Base-by-base conservation (phyloP, 2,888 invertebrate species). In the Cephus pygmeus region DNA sequence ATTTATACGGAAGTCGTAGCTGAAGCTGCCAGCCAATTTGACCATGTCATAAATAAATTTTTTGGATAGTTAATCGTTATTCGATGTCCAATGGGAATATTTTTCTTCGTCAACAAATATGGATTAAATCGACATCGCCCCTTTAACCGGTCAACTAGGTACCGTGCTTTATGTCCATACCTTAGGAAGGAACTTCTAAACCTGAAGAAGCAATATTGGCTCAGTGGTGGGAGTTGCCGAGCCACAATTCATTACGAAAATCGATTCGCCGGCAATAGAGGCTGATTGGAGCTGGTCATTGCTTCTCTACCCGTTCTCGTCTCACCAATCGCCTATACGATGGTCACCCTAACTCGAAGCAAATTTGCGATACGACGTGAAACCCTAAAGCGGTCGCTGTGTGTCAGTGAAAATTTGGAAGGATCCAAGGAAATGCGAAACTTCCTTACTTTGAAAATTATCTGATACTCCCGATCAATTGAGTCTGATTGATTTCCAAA, bases 221-320 rank as follows among this genome's bases (percentile, higher is more conserved):
- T 83, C 84, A 83, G 75, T 76, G 80, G 71, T 81, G 81, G 82
- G 83, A 83, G 85, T 86, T 83, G 84, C 82, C 81, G 84, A 83
- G 86, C 87, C 88, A 89, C 89, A 88, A 89, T 89, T 89, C 89
- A 89, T 89, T 89, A 89, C 88, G 87, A 87, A 88, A 89, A 89
- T 89, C 89, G 88, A 88, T 89, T 86, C 85, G 84, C 78, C 80
- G 82, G 86, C 86, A 87, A 87, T 87, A 85, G 85, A 82, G 83
- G 85, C 83, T 87, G 89, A 89, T 89, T 89, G 89, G 85, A 86
- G 84, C 81, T 85, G 87, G 85, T 87, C 88, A 84, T 82, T 82
- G 80, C 81, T 79, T 76, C 75, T 81, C 81, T 78, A 36, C 71
- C 34, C 75, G 35, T 74, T 82, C 80, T 79, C 84, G 77, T 83